Base-by-base conservation (phyloP, 2,888 invertebrate genomes). In the Pterobdella sp. region DNA sequence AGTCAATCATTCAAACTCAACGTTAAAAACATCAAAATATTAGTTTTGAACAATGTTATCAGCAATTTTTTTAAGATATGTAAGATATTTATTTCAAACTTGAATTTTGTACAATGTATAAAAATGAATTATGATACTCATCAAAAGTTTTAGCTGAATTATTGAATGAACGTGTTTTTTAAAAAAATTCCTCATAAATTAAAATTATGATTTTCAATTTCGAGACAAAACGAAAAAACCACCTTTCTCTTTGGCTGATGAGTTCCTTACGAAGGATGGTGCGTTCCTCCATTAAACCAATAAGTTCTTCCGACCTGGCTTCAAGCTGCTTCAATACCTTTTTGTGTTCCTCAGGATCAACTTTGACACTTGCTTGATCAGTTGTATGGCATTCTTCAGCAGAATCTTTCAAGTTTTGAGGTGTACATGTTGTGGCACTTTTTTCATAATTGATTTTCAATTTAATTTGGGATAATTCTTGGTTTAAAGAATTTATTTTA, bases 251-350 rank as follows among this genome's bases (percentile, higher is more conserved):
- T 36, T 71, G 71, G 36, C 36, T 63, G 60, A 32, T 35, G 4
- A 71, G 71, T 63, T 71, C 71, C 31, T 71, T 63, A 18, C 71
- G 49, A 18, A 71, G 35, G 10, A n/a, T 71, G 37, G 18, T 71
- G 26, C 71, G 31, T 10, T 71, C 71, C 34, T 71, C 63, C 60
- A 71, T 26, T 14, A 71, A 60, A n/a, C 56, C 35, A n/a, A 63
- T 52, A 22, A 71, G 36, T 31, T 71, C 71, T 29, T 63, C 56
- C n/a, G 35, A 56, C 34, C 63, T 56, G 22, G 52, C 29, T 7
- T 71, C 71, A 26, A 60, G 60, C 60, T 56, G 60, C 56, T 71
- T 29, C 71, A 56, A 29, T 29, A 36, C 18, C 63, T 71, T 63
- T 14, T 71, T 52, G 35, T 49, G 37, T 29, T 71, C 71, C 10